A percentile compares a stretch with the other conserved stretches of the same genome.
These are phyloP conservation scores for Autographa pulchrina DNA, from an alignment of 2,888 invertebrate genomes.

Conservation along the genomic window DNA sequence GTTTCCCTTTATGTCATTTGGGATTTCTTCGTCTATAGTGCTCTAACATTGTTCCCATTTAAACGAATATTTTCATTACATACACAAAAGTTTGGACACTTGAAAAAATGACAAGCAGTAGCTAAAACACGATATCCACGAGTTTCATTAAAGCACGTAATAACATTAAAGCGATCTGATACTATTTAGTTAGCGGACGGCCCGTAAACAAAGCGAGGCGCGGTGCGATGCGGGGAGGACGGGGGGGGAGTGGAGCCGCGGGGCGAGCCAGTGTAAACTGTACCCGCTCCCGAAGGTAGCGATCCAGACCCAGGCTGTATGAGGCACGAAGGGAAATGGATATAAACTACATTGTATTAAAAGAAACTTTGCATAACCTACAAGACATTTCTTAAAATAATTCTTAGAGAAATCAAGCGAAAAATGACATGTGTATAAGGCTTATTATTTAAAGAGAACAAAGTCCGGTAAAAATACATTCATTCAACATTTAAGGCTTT, in stretches of 20 bases:
- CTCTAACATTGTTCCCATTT: too few species aligned
- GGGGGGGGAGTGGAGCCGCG: slow-evolving; percentile 12
- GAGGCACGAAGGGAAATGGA: slow-evolving; percentile 32
- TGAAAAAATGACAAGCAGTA: too few species aligned
- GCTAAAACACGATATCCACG: not conserved
- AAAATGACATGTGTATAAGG: too few species aligned
- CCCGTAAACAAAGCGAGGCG: slow-evolving; percentile 9
- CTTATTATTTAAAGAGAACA: too few species aligned
- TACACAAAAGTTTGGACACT: too few species aligned
- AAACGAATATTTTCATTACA: too few species aligned
- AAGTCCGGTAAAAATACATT: too few species aligned
- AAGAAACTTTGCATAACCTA: not conserved
- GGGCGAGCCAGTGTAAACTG: slow-evolving; percentile 33
- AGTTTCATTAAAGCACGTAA: slow-evolving; percentile 15
- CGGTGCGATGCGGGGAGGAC: slow-evolving; percentile 13
- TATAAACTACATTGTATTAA: not conserved
- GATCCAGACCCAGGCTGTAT: slow-evolving; percentile 13
- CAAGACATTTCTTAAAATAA: too few species aligned
- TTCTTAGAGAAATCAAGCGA: too few species aligned
- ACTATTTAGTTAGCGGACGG: not conserved
- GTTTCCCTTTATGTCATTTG: too few species aligned
- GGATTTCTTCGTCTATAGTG: too few species aligned
- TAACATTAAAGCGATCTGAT: slow-evolving; percentile 19
- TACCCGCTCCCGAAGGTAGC: slow-evolving; percentile 27
- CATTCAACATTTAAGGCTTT: too few species aligned